phyloP scores from a whole-genome alignment of 1,140 invertebrate species.

The Gonioctena quinquepunctata region DNA sequence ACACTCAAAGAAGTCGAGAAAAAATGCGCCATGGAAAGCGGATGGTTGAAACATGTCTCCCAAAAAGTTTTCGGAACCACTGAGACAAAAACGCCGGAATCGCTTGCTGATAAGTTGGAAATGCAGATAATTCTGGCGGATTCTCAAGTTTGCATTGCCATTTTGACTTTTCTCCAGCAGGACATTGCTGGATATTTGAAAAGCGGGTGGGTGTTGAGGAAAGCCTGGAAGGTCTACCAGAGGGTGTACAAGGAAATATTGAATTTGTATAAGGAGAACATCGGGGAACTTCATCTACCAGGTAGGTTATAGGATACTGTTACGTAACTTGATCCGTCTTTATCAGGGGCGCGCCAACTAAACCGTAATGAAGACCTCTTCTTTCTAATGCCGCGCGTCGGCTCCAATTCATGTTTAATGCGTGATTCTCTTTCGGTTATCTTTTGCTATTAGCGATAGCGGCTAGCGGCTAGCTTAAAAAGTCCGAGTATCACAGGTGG shows the following conservation, averaged over 20 bases:
- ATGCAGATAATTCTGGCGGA: slow-evolving; percentile 72
- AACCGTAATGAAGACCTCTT: too few relatives aligned
- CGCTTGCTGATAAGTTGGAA: slow-evolving; percentile 60
- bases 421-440: too few relatives aligned
- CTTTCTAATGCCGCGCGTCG: too few relatives aligned
- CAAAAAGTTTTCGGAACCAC: slow-evolving; percentile 59
- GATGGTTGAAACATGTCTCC: slow-evolving; percentile 64
- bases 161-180: slow-evolving; percentile 54
- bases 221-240: slow-evolving; percentile 76
- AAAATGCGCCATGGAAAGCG: slow-evolving; percentile 62
- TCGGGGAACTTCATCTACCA: slow-evolving; percentile 41
- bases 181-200: slow-evolving; percentile 71
- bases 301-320: too few relatives aligned
- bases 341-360: too few relatives aligned
- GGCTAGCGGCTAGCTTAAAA: too few relatives aligned
- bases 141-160: slow-evolving; percentile 57
- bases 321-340: too few relatives aligned
- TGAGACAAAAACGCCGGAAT: slow-evolving; percentile 38
- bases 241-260: slow-evolving; percentile 67
- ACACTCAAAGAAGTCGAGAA: slow-evolving; percentile 69
- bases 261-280: slow-evolving; percentile 57
- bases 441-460: too few relatives aligned
- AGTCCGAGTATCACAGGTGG: too few relatives aligned
- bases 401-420: too few relatives aligned
- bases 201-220: slow-evolving; percentile 72